These are phyloP conservation scores for Elephantulus edwardii DNA, from an alignment of 2,113 vertebrate genomes.

Conservation along the genomic window DNA sequence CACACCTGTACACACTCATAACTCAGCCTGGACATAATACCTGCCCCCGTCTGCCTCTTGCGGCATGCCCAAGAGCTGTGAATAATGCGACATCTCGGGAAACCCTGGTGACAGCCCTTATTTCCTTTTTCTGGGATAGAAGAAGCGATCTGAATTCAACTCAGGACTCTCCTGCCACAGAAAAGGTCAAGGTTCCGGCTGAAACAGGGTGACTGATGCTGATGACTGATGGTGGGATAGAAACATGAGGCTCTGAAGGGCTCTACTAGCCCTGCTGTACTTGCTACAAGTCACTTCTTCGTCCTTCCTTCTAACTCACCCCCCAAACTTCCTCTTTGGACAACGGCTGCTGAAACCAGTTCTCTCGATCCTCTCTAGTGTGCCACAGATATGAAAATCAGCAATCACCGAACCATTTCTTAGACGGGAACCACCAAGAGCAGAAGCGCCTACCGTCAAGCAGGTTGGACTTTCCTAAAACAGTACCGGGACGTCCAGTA, in stretches of 20 bases:
- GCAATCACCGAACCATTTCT: background rate
- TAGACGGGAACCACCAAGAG: background rate
- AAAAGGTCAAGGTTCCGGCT: background rate
- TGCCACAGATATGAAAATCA: background rate
- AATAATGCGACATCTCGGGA: background rate
- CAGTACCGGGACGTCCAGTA: background rate
- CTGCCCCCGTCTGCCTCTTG: background rate
- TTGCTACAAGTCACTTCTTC: background rate
- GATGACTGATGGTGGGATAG: background rate
- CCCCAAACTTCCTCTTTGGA: conserved; percentile 33
- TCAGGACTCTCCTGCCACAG: too few species aligned
- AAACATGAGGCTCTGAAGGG: background rate
- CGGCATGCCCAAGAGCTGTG: background rate
- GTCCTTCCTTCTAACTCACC: conserved; percentile 20
- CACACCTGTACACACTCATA: background rate
- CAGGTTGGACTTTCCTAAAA: background rate
- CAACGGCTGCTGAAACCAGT: background rate
- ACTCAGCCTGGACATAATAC: background rate
- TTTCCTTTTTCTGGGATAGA: background rate
- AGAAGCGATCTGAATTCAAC: background rate
- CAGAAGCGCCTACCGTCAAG: background rate
- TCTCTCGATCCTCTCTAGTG: background rate
- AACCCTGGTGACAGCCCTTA: background rate
- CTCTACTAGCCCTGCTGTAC: background rate
- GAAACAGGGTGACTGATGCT: background rate